Evolutionary conservation across 2,888 invertebrate genomes (phyloP).

Genomic region (Drosophila neonasuta): DNA sequence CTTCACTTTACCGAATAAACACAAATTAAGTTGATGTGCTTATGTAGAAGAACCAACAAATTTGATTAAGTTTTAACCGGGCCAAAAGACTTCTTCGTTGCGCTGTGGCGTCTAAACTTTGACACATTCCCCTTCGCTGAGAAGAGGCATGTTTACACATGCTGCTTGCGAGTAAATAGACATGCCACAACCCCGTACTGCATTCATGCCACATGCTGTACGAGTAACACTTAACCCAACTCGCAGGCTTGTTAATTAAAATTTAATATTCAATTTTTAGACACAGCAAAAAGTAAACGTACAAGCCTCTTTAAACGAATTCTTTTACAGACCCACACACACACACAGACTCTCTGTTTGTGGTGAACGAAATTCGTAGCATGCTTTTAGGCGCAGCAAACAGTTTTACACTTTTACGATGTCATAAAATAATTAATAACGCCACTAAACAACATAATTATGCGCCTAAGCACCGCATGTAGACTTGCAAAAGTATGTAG

Average conservation of each 20-base stretch:
- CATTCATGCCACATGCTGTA: conserved; percentile 12
- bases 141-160: conserved; percentile 37
- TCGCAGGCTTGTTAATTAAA: conserved; percentile 63
- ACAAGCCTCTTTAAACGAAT: conserved; percentile 43
- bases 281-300: conserved; percentile 44
- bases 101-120: conserved; percentile 7
- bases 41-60: conserved; percentile 23
- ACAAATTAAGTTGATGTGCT: conserved; percentile 38
- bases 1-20: conserved; percentile 1
- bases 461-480: conserved; percentile 62
- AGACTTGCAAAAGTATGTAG: conserved; percentile 27
- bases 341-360: conserved; percentile 20
- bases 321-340: background rate
- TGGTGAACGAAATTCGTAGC: conserved; percentile 56
- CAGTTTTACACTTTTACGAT: conserved; percentile 70
- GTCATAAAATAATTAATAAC: conserved; percentile 78
- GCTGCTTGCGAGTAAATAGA: conserved; percentile 42
- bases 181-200: conserved; percentile 26
- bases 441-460: conserved; percentile 78
- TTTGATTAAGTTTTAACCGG: conserved; percentile 36
- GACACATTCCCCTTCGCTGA: conserved; percentile 1
- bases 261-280: conserved; percentile 73
- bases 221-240: conserved; percentile 42
- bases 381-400: conserved; percentile 67
- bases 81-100: background rate